Evolutionary conservation across 2,888 invertebrate species (phyloP), one percentile per base, ranked within the genome.

Genomic region (Cabera pusaria): DNA sequence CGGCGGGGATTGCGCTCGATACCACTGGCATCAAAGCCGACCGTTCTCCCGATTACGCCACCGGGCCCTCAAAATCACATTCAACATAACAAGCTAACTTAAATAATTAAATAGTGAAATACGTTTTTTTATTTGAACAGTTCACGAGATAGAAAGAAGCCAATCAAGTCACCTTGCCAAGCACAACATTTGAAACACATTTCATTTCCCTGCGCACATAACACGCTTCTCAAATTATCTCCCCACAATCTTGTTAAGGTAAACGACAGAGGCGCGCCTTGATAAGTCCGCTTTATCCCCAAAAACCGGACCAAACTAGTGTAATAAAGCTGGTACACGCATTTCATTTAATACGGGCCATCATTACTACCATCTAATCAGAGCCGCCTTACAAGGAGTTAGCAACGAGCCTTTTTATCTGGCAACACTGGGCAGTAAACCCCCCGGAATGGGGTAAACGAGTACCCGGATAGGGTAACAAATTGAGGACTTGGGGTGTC

Each of bases 301-400:
- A 23, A 27, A 6, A 7, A 21, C 3, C 5, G 31, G 27, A 27
- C 33, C 18, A 31, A 8, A 6, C 10, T 6, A 10, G 21, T 10
- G 16, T 47, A 54, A 54, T 54, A 54, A 51, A 54, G 51, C 37
- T 41, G 31, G 34, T 44, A 49, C 57, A 53, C 47, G 34, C 39
- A 39, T 50, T 51, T 40, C 40, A 43, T 54, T 64, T 72, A 77
- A 72, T 70, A 64, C 67, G 19, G 11, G 46, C 65, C 72, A 63
- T 72, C 76, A 77, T 75, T 76, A 36, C 75, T 64, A 63, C 64
- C 79, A 66, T 73, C 75, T 82, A 84, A 84, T 84, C 84, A 80
- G 46, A 31, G 23, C 21, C 28, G 37, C 14, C 39, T 72, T 72
- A 75, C 69, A 74, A 65, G 39, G 42, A 48, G 38, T 49, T 49